Conservation (phyloP, 2,888 invertebrate genomes). For the Sphaerophoria rueppellii region DNA sequence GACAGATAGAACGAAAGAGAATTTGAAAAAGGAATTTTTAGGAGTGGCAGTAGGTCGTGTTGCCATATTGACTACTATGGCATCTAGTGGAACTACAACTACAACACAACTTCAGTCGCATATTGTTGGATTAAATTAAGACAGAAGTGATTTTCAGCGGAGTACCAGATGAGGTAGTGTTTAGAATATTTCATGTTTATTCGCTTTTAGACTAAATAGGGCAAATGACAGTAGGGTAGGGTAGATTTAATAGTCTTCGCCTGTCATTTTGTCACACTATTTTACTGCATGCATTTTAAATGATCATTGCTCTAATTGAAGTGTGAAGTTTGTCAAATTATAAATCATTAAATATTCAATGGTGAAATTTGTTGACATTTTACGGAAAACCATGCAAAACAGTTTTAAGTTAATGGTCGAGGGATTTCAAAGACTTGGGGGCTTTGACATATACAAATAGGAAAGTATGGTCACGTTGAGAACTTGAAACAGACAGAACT, state of each 20-base stretch:
- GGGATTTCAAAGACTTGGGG: constrained; percentile 21
- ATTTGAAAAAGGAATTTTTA: constrained; percentile 32
- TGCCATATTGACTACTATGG: constrained; percentile 8
- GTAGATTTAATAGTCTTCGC: not conserved
- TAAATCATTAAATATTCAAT: constrained; percentile 67
- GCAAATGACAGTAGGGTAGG: not conserved
- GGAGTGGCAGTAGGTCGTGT: constrained; percentile 70
- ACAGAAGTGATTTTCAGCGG: constrained; percentile 54
- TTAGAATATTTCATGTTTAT: no score
- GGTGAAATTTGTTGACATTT: constrained; percentile 58
- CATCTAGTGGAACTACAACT: constrained; percentile 6
- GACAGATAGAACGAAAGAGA: not conserved
- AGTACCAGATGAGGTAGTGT: constrained; percentile 44
- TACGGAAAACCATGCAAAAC: constrained; percentile 13
- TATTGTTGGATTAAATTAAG: constrained; percentile 49
- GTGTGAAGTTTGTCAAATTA: constrained; percentile 72
- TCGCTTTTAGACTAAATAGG: not conserved
- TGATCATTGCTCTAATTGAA: constrained; percentile 63
- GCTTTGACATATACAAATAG: not conserved
- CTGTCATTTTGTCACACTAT: constrained; percentile 6
- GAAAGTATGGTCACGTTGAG: no score
- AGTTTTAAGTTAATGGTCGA: constrained; percentile 3
- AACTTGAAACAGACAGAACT: not conserved
- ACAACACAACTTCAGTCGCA: constrained; percentile 2
- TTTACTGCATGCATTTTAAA: constrained; percentile 53